These are phyloP conservation scores for Drosophila formosana DNA, from an alignment of 2,888 invertebrate species.

Conservation along the genomic window DNA sequence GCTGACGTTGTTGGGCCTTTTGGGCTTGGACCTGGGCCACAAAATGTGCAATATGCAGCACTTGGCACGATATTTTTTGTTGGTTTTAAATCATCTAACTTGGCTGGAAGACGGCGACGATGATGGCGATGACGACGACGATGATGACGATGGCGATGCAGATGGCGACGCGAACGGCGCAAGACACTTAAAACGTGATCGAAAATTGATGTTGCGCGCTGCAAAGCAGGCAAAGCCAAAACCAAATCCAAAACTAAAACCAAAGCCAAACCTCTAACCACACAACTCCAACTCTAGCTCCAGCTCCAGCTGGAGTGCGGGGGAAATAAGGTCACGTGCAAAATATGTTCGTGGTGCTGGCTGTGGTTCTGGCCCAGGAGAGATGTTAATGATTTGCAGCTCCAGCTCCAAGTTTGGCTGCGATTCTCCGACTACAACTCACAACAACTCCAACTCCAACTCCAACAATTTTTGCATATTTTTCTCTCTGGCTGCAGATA, in stretches of 20 bases:
- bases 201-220: conserved; percentile 77
- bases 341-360: conserved; percentile 75
- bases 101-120: conserved; percentile 56
- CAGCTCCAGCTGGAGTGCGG: conserved; percentile 52
- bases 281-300: background rate
- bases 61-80: conserved; percentile 80
- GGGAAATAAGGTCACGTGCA: conserved; percentile 81
- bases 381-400: conserved; percentile 81
- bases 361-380: conserved; percentile 48
- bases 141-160: conserved; percentile 41
- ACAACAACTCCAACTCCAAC: background rate
- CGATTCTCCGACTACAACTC: conserved; percentile 4
- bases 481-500: conserved; percentile 72
- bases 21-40: conserved; percentile 30
- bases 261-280: conserved; percentile 42
- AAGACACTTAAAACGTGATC: conserved; percentile 81
- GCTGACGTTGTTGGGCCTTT: conserved; percentile 49
- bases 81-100: conserved; percentile 81
- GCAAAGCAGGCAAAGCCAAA: conserved; percentile 55
- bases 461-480: conserved; percentile 78
- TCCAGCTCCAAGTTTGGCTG: conserved; percentile 22
- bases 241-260: conserved; percentile 45
- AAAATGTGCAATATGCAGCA: conserved; percentile 78
- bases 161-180: conserved; percentile 62
- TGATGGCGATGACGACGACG: conserved; percentile 33